Evolutionary conservation across 2,888 invertebrate species (phyloP).

Genomic region (Heliconius charithonia): DNA sequence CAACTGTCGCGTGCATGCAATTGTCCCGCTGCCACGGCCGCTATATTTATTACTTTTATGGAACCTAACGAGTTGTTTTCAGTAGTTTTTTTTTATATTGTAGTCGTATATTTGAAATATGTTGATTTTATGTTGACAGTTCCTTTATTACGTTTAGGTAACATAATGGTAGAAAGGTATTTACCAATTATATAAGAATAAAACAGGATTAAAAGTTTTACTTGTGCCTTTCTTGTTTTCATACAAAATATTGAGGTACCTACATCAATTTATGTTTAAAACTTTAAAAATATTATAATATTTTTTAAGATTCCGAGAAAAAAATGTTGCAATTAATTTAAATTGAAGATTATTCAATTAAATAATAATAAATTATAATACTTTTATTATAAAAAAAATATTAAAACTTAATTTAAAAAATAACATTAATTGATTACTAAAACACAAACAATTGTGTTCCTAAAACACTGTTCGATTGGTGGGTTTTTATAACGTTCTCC

Average conservation of each 20-base stretch:
- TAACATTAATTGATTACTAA: not conserved
- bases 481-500: not conserved
- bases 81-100: conserved; percentile 23
- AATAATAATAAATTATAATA: too few species aligned
- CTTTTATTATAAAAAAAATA: too few species aligned
- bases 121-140: conserved; percentile 3
- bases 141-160: not conserved
- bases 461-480: not conserved
- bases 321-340: not conserved
- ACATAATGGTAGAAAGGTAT: not conserved
- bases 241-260: too few species aligned
- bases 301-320: not conserved
- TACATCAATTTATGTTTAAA: too few species aligned
- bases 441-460: not conserved
- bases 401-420: not conserved
- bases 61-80: conserved; percentile 40
- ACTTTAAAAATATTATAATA: too few species aligned
- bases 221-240: not conserved
- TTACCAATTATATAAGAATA: not conserved
- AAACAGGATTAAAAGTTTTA: not conserved
- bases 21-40: conserved; percentile 36
- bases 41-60: conserved; percentile 43
- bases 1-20: conserved; percentile 43
- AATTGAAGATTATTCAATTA: not conserved
- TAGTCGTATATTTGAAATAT: not conserved